A percentile compares a stretch with the other conserved stretches of the same genome.
Conservation (phyloP, 2,797 vertebrate genomes). For the Acipenser ruthenus region DNA sequence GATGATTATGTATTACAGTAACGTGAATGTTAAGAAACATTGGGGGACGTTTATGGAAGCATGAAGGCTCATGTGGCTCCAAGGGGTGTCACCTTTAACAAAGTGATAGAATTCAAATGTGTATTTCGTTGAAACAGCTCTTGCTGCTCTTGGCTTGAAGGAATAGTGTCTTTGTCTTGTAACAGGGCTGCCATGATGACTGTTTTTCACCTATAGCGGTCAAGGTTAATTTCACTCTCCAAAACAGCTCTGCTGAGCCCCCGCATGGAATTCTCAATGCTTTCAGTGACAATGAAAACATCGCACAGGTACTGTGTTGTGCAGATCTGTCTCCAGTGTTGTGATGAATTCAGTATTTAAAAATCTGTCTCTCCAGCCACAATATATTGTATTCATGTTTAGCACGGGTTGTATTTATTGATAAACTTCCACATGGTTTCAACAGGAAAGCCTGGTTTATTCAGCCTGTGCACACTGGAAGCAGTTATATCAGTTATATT, state of each 20-base stretch:
- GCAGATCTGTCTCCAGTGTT: too few relatives aligned
- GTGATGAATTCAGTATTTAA: too few relatives aligned
- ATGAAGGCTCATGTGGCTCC: background rate
- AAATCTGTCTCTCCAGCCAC: background rate
- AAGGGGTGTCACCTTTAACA: background rate
- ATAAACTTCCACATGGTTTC: background rate
- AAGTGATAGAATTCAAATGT: too few relatives aligned
- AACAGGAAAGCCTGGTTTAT: background rate
- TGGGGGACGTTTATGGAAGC: background rate
- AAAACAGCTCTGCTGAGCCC: background rate
- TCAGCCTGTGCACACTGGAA: background rate
- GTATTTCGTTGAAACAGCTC: background rate
- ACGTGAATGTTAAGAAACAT: background rate
- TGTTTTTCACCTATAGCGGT: conserved; percentile 38
- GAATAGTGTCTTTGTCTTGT: conserved; percentile 7
- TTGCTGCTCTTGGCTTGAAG: background rate
- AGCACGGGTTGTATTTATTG: background rate
- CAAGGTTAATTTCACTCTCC: conserved; percentile 29
- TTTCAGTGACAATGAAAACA: conserved; percentile 24
- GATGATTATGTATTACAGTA: background rate
- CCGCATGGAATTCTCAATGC: conserved; percentile 28
- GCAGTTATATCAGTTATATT: background rate
- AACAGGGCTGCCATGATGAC: conserved; percentile 34
- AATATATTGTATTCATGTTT: background rate
- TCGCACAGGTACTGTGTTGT: conserved; percentile 23